Evolutionary conservation across 2,888 invertebrate species (phyloP), one percentile per base, ranked within the genome.

Genomic region (Arenicola marina): DNA sequence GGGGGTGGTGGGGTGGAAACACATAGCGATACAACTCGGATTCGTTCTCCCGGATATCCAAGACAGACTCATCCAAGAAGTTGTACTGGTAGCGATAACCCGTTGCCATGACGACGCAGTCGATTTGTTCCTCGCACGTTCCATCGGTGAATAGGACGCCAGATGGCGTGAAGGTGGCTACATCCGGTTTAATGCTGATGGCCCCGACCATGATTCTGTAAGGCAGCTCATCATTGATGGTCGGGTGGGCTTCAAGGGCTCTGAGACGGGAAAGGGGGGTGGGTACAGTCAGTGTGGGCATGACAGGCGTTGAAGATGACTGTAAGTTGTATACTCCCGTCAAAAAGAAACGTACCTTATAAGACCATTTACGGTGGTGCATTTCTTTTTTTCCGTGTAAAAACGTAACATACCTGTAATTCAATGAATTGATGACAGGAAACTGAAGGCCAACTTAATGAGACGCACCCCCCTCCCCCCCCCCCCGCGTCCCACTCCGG

Each of bases 191-290:
- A 2, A 84, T 73, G 53, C 68, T 63, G 3, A 84, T 74, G 4
- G 74, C 71, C 15, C 84, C 84, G 18, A 76, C 79, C 64, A 83
- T 77, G 51, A 86, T 82, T 53, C 84, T 76, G 62, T 82, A 80
- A 2, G 85, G 84, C 2, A 86, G 75, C 53, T 84, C 84, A 71
- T 86, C 85, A 66, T 84, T 84, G 57, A 85, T 80, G 57, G 80
- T 81, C 1, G 80, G 80, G 61, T 81, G 80, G 2, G 78, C 76
- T 55, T 78, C 73, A 0, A 80, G 67, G 2, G 75, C 69, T 38
- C 80, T 80, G 11, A 51, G 4, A 33, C 18, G 46, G 46, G n/a
- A 38, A n/a, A n/a, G n/a, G n/a, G n/a, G n/a, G n/a, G n/a, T n/a
- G n/a, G n/a, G n/a, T n/a, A n/a, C n/a, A n/a, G n/a, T n/a, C n/a